Evolutionary conservation across 2,113 vertebrate species (phyloP).

Genomic region (Fulmarus glacialis): DNA sequence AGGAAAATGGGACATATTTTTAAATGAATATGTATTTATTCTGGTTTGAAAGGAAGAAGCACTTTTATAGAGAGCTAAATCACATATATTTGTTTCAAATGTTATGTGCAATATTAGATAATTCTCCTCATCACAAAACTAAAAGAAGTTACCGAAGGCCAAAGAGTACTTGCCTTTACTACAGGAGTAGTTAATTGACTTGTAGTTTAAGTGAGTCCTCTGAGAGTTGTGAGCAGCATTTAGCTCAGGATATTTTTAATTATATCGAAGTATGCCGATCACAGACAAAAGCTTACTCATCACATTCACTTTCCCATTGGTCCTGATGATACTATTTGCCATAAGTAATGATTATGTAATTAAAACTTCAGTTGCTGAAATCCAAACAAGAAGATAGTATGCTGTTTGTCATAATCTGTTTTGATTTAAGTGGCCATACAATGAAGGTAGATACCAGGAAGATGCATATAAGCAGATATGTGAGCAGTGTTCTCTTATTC

Average conservation of each 20-base stretch:
- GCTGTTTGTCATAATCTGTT: neutral
- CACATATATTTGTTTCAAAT: neutral
- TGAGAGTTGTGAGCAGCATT: neutral
- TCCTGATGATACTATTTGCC: neutral
- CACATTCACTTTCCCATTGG: neutral
- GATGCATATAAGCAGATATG: neutral
- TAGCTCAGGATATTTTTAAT: conserved; percentile 25
- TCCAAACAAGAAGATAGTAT: neutral
- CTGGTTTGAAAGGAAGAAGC: neutral
- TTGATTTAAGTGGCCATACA: neutral
- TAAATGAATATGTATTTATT: neutral
- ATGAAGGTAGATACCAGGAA: neutral
- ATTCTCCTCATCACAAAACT: neutral
- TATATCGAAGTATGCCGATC: neutral
- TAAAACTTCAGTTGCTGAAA: neutral
- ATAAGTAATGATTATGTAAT: neutral
- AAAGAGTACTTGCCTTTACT: neutral
- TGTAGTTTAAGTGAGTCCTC: neutral
- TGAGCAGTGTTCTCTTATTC: neutral
- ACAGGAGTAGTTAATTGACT: neutral
- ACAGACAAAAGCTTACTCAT: neutral
- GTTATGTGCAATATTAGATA: neutral
- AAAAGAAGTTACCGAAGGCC: neutral
- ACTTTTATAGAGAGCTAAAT: neutral
- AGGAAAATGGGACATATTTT: neutral